Evolutionary conservation across 2,113 vertebrate species (phyloP), one percentile per base, ranked within the genome.

Genomic region (Nyctibius bracteatus): DNA sequence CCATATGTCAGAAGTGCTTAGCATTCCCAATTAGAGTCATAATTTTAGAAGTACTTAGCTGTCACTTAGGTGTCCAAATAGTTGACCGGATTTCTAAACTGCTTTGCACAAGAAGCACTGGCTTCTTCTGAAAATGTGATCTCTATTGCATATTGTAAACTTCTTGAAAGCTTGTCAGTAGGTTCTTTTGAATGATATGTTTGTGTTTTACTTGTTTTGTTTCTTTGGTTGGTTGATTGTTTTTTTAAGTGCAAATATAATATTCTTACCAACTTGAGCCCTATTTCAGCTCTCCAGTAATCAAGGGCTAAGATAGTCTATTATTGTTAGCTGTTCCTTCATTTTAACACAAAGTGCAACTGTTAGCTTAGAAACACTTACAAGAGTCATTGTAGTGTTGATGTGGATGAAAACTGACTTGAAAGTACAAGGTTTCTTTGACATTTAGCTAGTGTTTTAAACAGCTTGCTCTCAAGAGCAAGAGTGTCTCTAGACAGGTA

Each of bases 1-100:
- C 59, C 65, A 31, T 65, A 51, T 91, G 47, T 81, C 81, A 72
- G 37, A 92, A 92, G 18, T 81, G 39, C 80, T 78, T 88, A 86
- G 39, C 55, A 67, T 80, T 94, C 65, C 43, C 39, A 79, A 25
- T 87, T 87, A 81, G 14, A 91, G 39, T 52, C 7, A 68, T 71
- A 92, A 84, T 65, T 96, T 91, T 81, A 75, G 33, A 87, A 85
- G 39, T 74, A 87, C 25, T 51, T 81, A 75, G 30, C 28, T 96
- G 83, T 96, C 84, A 85, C 81, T 89, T 91, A 80, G 49, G 77
- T 89, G 41, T 87, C 73, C 39, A 91, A 46, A 57, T 84, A 94
- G 44, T 71, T 96, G 65, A 31, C n/a, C n/a, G 41, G 31, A 37
- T 81, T 92, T 95, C 77, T 75, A 52, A 92, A 90, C 61, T 68